Percentiles rank a stretch among this genome's conserved stretches.
Evolutionary conservation across 1,140 invertebrate species (phyloP).

Genomic region (Bactericera cockerelli): DNA sequence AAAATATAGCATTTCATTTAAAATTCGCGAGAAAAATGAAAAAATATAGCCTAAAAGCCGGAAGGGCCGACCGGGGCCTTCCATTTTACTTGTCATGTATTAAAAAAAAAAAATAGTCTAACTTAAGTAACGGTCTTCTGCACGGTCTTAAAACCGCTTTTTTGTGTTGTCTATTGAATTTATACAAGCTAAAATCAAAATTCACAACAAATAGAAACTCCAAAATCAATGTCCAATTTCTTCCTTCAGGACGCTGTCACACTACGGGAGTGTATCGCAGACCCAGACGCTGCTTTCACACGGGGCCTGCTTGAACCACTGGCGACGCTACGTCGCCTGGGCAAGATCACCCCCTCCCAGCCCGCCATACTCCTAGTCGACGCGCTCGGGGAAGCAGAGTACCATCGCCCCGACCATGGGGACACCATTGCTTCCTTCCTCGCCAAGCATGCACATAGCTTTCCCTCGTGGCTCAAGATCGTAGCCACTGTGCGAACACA

Average conservation of each 20-base stretch:
- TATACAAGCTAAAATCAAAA: too few relatives aligned
- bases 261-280: conserved; percentile 75
- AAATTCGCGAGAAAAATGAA: too few relatives aligned
- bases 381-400: conserved; percentile 88
- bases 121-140: too few relatives aligned
- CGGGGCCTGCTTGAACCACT: conserved; percentile 82
- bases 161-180: too few relatives aligned
- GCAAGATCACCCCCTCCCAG: conserved; percentile 50
- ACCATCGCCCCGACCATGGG: conserved; percentile 81
- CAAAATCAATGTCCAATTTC: too few relatives aligned
- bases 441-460: conserved; percentile 58
- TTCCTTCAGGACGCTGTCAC: conserved; percentile 58
- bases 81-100: too few relatives aligned
- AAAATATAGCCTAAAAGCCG: too few relatives aligned
- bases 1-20: too few relatives aligned
- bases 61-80: too few relatives aligned
- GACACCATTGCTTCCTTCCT: conserved; percentile 84
- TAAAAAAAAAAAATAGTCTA: too few relatives aligned
- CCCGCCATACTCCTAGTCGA: conserved; percentile 70
- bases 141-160: too few relatives aligned
- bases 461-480: conserved; percentile 82
- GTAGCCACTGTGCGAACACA: conserved; percentile 74
- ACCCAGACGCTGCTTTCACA: conserved; percentile 66
- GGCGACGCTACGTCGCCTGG: conserved; percentile 51
- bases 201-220: too few relatives aligned